Conservation (phyloP, 2,113 vertebrate genomes). For the Bos indicus region DNA sequence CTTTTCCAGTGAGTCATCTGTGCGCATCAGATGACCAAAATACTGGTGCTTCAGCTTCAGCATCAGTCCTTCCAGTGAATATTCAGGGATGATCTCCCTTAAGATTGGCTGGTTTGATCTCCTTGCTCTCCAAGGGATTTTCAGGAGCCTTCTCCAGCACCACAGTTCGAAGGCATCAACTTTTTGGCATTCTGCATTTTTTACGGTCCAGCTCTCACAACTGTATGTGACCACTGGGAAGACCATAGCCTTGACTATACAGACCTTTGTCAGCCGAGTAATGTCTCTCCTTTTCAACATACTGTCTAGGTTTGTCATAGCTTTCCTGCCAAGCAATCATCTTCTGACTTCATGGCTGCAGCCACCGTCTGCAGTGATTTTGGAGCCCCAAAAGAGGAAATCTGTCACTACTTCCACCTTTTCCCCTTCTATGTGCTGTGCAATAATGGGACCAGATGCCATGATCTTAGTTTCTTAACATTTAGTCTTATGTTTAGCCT, state of each 20-base stretch:
- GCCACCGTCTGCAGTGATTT: not conserved
- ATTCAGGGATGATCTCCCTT: not conserved
- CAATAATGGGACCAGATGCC: not conserved
- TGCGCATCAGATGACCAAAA: not conserved
- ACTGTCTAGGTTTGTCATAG: not conserved
- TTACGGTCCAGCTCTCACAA: not conserved
- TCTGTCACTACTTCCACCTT: not conserved
- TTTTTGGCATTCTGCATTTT: not conserved
- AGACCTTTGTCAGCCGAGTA: not conserved
- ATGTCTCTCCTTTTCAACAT: not conserved
- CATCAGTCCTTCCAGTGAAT: not conserved
- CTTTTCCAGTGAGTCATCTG: not conserved
- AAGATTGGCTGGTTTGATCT: not conserved
- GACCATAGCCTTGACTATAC: not conserved
- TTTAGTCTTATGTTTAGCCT: not conserved
- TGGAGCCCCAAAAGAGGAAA: not conserved
- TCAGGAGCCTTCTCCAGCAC: not conserved
- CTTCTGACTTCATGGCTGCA: not conserved
- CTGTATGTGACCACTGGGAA: not conserved
- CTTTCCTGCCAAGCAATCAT: not conserved
- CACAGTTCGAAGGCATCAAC: not conserved
- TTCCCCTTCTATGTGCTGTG: not conserved
- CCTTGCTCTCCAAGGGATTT: not conserved
- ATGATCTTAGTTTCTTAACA: not conserved
- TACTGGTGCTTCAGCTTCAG: not conserved